These are phyloP conservation scores for Ceraclea dissimilis DNA, from an alignment of 2,888 invertebrate genomes.

Conservation along the genomic window DNA sequence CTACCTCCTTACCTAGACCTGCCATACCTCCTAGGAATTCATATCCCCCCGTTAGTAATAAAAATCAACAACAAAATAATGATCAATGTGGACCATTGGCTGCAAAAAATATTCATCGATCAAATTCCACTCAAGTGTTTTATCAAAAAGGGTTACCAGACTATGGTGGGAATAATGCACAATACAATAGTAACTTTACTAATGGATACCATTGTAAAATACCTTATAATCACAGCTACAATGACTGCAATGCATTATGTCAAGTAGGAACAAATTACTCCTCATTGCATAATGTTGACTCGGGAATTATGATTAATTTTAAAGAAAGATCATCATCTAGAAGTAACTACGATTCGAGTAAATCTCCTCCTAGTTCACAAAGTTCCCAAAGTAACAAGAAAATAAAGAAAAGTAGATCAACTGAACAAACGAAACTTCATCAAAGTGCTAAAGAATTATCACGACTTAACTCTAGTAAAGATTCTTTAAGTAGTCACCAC, in stretches of 20 bases:
- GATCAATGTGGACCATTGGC: slow-evolving; percentile 41
- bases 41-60: slow-evolving; percentile 53
- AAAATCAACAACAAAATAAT: slow-evolving; percentile 42
- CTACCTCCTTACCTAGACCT: slow-evolving; percentile 48
- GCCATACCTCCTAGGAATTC: slow-evolving; percentile 56
- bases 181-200: slow-evolving; percentile 1
- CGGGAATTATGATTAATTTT: slow-evolving; percentile 14
- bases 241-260: slow-evolving; percentile 19
- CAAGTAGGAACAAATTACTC: slow-evolving; percentile 21
- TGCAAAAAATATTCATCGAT: slow-evolving; percentile 52
- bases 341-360: slow-evolving; percentile 11
- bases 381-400: slow-evolving; percentile 43
- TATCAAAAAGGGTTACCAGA: slow-evolving; percentile 34
- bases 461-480: slow-evolving; percentile 44
- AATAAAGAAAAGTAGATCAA: slow-evolving; percentile 43
- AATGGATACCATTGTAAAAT: slow-evolving; percentile 8
- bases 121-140: slow-evolving; percentile 54
- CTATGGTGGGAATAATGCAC: not conserved
- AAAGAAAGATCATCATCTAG: slow-evolving; percentile 31
- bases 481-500: slow-evolving; percentile 47
- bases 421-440: slow-evolving; percentile 40
- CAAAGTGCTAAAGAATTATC: slow-evolving; percentile 38
- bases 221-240: slow-evolving; percentile 22
- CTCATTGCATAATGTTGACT: slow-evolving; percentile 15
- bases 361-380: slow-evolving; percentile 28